Evolutionary conservation across 2,888 invertebrate species (phyloP).

Genomic region (Pycnomerus fuliginosus): DNA sequence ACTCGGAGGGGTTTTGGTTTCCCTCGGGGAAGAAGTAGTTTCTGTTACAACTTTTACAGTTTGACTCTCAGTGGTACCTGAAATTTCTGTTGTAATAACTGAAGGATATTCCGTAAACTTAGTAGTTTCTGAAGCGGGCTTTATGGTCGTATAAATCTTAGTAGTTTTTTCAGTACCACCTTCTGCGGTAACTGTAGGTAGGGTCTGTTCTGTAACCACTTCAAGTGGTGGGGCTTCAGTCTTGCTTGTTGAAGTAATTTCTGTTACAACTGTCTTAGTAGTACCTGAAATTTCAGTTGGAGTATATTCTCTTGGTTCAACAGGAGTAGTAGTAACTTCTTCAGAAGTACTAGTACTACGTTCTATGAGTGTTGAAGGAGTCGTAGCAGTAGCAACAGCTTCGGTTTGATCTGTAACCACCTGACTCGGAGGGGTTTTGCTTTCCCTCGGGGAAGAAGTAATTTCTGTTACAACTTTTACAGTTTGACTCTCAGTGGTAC

Average conservation of each 20-base stretch:
- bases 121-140: neutral
- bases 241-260: neutral
- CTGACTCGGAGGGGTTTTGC: neutral
- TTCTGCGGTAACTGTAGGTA: neutral
- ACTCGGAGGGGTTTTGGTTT: no score
- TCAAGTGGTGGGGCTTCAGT: no score
- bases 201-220: neutral
- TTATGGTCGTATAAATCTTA: no score
- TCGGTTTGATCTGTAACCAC: conserved; percentile 5
- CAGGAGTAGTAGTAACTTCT: neutral
- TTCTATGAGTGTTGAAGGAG: neutral
- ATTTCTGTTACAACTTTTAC: neutral
- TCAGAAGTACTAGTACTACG: neutral
- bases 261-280: neutral
- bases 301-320: no score
- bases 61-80: neutral
- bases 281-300: no score
- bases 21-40: conserved; percentile 5
- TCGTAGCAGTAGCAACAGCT: conserved; percentile 3
- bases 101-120: neutral
- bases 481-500: neutral
- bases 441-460: conserved; percentile 1
- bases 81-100: neutral
- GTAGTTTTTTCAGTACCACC: conserved; percentile 1
- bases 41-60: neutral